Base-by-base conservation (phyloP, 2,113 vertebrate species). In the Ivindomyrus marchei region DNA sequence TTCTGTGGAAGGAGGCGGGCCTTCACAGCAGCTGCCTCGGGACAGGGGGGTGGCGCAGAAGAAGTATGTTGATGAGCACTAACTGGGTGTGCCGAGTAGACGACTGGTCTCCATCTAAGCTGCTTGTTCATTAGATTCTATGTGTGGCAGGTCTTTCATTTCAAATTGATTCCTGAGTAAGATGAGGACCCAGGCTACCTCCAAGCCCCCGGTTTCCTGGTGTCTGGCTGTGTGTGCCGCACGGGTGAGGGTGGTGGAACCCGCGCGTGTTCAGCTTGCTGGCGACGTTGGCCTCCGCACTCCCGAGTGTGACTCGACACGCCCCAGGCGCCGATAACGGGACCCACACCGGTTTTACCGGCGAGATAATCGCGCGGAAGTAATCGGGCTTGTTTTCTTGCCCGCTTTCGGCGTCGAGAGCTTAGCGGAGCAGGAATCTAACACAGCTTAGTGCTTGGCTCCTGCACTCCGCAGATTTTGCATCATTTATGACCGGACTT, bases 1-100 rank as follows among this genome's bases (percentile, higher is more conserved):
- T 93, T 99, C 98, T 1, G 96, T 98, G 62, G 98, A 99, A 90
- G 98, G 97, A 95, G 97, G 97, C 0, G 91, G 97, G 15, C 97
- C 97, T 3, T 98, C 97, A 36, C 97, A 98, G 49, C 97, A 97
- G 74, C 94, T 95, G 31, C 96, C 96, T 52, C 94, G 94, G 85
- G 96, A 97, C 92, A 97, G 95, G 94, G 95, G 96, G 31, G 94
- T 95, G 0, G 92, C 96, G 0, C 97, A 97, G 94, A 98, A 97
- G 94, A 98, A 98, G 98, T 99, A 96, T 95, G 95, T 47, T 0
- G 42, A 87, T 52, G 85, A 84, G 7, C 42, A 80, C 31, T 46
- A 19, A 19, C 15, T 0, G 74, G 13, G 1, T 1, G 70, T 77
- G 36, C 36, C 2, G 13, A 36, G 36, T 0, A 80, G 36, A 6